phyloP scores from a whole-genome alignment of 1,140 invertebrate species.

The Capitella teleta region DNA sequence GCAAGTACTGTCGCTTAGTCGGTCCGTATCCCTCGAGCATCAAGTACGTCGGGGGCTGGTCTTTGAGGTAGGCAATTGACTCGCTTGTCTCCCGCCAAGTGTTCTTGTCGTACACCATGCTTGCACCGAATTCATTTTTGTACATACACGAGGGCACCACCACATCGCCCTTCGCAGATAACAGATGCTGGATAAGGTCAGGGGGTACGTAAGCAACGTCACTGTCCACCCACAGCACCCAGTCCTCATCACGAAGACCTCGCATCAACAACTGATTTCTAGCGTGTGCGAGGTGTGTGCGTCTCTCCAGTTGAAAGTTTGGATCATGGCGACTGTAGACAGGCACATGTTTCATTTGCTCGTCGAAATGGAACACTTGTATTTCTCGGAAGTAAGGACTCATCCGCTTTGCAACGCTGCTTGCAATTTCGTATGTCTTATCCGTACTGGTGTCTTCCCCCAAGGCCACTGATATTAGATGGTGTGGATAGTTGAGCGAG shows the following conservation, averaged over 20 bases:
- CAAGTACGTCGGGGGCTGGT: conserved; percentile 14
- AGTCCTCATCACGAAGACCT: conserved; percentile 19
- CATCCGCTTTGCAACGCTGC: background rate
- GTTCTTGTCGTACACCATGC: conserved; percentile 29
- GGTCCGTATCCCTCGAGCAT: conserved; percentile 31
- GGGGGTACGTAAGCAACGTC: conserved; percentile 23
- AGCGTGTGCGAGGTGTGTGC: conserved; percentile 26
- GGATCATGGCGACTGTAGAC: conserved; percentile 17
- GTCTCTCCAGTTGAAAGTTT: conserved; percentile 17
- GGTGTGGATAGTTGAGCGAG: conserved; percentile 25
- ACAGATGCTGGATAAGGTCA: conserved; percentile 28
- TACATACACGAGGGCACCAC: conserved; percentile 26
- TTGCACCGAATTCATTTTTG: conserved; percentile 11
- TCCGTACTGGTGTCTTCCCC: conserved; percentile 34
- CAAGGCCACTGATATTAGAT: conserved; percentile 26
- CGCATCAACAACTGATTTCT: conserved; percentile 22
- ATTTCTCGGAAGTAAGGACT: background rate
- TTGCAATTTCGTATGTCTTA: conserved; percentile 13
- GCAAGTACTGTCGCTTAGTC: conserved; percentile 22
- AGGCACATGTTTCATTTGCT: conserved; percentile 6
- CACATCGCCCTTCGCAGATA: conserved; percentile 24
- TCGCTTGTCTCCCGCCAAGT: conserved; percentile 31
- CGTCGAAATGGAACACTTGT: conserved; percentile 1
- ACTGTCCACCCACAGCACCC: conserved; percentile 33
- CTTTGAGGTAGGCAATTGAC: conserved; percentile 21